Evolutionary conservation across 2,797 vertebrate species (phyloP).

Genomic region (Cygnus olor): DNA sequence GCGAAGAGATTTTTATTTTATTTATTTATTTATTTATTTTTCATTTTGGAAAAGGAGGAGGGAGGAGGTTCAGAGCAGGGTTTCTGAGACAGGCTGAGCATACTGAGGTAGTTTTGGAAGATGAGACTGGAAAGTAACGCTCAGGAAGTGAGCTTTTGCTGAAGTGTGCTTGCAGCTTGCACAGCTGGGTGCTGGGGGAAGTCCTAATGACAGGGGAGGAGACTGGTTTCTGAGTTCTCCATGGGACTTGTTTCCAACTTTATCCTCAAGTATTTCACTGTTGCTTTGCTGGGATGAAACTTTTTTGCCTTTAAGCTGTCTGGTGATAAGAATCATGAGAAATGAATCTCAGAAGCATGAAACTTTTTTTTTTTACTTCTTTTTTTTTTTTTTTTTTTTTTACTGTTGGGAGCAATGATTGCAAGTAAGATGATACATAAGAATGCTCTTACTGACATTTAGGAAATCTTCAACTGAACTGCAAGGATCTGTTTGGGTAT

Average conservation of each 20-base stretch:
- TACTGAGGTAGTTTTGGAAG: conserved; percentile 37
- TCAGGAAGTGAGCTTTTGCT: conserved; percentile 29
- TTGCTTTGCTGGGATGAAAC: background rate
- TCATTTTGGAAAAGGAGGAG: background rate
- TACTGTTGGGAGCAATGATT: background rate
- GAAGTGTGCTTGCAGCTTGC: background rate
- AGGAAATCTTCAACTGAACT: background rate
- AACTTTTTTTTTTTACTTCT: fast-evolving
- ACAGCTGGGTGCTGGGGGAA: background rate
- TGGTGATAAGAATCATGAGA: background rate
- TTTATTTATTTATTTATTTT: background rate
- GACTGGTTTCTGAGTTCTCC: background rate
- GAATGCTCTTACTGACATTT: background rate
- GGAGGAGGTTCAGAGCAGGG: background rate
- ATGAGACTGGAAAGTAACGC: background rate
- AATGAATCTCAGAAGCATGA: background rate
- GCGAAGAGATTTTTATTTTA: background rate
- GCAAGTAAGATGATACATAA: background rate
- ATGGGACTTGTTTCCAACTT: background rate
- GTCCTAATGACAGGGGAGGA: background rate
- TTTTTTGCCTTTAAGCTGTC: background rate
- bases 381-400: background rate
- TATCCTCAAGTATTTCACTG: background rate
- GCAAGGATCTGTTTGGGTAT: background rate
- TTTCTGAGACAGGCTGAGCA: background rate